Base-by-base conservation (phyloP, 2,113 vertebrate species). In the Thryonomys swinderianus region DNA sequence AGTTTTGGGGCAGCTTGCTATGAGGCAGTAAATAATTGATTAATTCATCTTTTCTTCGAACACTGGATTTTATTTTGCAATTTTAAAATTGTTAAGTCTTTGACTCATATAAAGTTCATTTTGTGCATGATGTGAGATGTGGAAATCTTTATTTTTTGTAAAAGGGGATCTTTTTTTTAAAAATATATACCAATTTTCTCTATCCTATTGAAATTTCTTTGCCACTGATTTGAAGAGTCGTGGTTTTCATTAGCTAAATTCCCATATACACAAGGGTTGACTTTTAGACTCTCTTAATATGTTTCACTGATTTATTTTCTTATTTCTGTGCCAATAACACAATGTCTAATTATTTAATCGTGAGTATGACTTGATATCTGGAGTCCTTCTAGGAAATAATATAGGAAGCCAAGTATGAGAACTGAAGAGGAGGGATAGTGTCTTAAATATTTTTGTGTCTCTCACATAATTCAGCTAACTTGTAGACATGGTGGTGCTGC, bases 211-310 rank as follows among this genome's bases (percentile, higher is more conserved):
- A 83, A 37, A 13, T 91, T 83, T 90, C 85, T 93, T 92, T 42
- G 20, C 21, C 45, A 79, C 67, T 30, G 30, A 67, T 89, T 89
- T 91, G 67, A 82, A 89, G 93, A 71, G 79, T 27, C 40, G 45
- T 91, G 90, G 89, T 82, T 95, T 92, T 94, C 45, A 82, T 59
- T 42, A 92, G 81, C 23, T 71, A 62, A 85, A 85, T 94, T 67
- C 91, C 69, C 42, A 73, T 34, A 42, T 79, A 71, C 13, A 71
- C 23, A 53, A 92, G 37, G 7, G 11, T 88, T 95, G 71, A 42
- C 79, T 89, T 94, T 90, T 92, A 61, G 86, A 59, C 5, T 83
- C 7, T n/a, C 83, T 21, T 85, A 61, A 71, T 66, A 55, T 21
- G 10, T 66, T 92, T 34, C 51, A 51, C 17, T 48, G 85, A 45